Base-by-base conservation (phyloP, 2,888 invertebrate species). In the Eulithis testata region DNA sequence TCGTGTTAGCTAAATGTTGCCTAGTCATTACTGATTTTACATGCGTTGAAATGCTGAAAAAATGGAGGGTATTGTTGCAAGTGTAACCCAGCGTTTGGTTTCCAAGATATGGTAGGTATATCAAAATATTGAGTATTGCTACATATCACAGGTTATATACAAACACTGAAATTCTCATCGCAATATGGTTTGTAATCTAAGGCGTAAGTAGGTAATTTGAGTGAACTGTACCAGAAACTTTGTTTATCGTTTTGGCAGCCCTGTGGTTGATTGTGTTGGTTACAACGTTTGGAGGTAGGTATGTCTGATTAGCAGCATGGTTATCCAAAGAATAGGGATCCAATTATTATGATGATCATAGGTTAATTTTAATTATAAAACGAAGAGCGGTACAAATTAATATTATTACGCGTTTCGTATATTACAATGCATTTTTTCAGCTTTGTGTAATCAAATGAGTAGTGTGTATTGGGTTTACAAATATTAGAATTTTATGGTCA, bases 231-330 rank as follows among this genome's bases (percentile, higher is more conserved):
- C 81, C 80, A 81, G 79, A 80, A 81, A 84, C 81, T 82, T 75
- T 79, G 82, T 80, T 82, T 85, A 86, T 84, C 77, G 77, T 84
- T 91, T 92, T 92, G 92, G 92, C 92, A 92, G 92, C 92, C 92
- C 92, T 90, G 68, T 73, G 80, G 78, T 82, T 85, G 80, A 76
- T 71, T 72, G 74, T 73, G 72, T 71, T 66, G 36, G 14, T 73
- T 68, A 69, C 70, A 68, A 66, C 58, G 40, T 59, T 68, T 31
- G 63, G 59, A 63, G 3, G 40, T 40, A 49, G 51, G 50, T 65
- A 53, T 53, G 43, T 44, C 65, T 54, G 49, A 55, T 61, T 71
- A 70, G 68, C 62, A 68, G 60, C 65, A 73, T 71, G 71, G 71
- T 62, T 37, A 57, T 60, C 37, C 31, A 14, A 7, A 7, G 3